Conservation (phyloP, 2,113 vertebrate genomes). For the Vireo altiloquus region DNA sequence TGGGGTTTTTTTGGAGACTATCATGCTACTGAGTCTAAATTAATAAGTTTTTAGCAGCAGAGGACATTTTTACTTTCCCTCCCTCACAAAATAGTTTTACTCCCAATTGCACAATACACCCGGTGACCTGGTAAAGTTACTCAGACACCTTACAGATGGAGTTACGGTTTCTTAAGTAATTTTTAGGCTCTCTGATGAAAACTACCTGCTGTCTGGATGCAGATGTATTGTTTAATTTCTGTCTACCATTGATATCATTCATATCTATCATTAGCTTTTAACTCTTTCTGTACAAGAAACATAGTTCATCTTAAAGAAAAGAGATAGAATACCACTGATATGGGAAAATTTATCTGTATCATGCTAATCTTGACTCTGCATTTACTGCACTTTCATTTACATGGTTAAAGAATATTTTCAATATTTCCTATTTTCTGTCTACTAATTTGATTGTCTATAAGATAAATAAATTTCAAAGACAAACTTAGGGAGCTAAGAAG, state of each 20-base stretch:
- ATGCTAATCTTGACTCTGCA: not conserved
- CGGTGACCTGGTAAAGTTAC: not conserved
- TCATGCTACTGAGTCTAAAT: not conserved
- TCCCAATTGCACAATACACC: not conserved
- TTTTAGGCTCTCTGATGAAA: not conserved
- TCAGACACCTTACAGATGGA: not conserved
- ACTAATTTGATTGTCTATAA: not conserved
- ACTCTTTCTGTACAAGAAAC: not conserved
- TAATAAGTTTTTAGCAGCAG: not conserved
- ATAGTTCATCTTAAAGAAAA: not conserved
- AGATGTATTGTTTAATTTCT: no score
- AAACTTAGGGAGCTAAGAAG: not conserved
- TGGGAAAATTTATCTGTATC: not conserved
- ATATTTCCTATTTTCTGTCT: not conserved
- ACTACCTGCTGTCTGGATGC: not conserved
- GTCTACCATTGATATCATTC: no score
- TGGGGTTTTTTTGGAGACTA: not conserved
- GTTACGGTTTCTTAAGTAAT: not conserved
- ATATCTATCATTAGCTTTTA: not conserved
- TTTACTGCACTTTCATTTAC: not conserved
- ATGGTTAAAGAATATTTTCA: not conserved
- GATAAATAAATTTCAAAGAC: not conserved
- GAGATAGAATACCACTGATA: fast-evolving
- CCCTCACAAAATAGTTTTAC: not conserved
- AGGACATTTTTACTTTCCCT: not conserved